These are phyloP conservation scores for Scartelaos histophorus DNA, from an alignment of 2,113 vertebrate species.

Conservation along the genomic window DNA sequence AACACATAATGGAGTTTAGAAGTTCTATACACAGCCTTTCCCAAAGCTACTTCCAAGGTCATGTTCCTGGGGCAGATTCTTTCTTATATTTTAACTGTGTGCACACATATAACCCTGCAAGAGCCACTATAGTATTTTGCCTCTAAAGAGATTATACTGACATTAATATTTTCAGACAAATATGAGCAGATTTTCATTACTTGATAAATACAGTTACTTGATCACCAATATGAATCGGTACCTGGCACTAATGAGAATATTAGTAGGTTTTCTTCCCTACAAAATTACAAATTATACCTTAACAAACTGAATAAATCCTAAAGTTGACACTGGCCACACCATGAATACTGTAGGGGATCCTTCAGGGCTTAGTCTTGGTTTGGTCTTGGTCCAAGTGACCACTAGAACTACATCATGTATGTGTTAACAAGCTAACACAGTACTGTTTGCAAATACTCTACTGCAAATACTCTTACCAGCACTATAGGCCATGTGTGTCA, in stretches of 20 bases:
- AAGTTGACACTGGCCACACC: not conserved
- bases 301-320: not conserved
- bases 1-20: constrained; percentile 72
- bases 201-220: too few species aligned
- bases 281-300: not conserved
- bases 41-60: constrained; percentile 70
- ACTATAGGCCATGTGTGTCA: too few species aligned
- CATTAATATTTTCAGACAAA: not conserved
- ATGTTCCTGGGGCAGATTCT: constrained; percentile 61
- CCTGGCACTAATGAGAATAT: not conserved
- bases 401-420: too few species aligned
- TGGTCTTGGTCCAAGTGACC: too few species aligned
- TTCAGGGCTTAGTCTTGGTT: too few species aligned
- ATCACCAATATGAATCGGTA: too few species aligned
- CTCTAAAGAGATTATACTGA: not conserved
- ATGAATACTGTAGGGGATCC: not conserved
- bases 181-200: not conserved
- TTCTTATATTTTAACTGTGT: constrained; percentile 31
- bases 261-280: not conserved
- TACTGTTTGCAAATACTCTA: too few species aligned
- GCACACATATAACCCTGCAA: constrained; percentile 51
- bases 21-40: constrained; percentile 61
- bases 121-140: constrained; percentile 30
- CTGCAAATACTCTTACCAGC: not conserved
- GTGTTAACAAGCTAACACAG: too few species aligned